These are phyloP conservation scores for Macrophya annulata DNA, from an alignment of 2,888 invertebrate genomes.

Conservation along the genomic window DNA sequence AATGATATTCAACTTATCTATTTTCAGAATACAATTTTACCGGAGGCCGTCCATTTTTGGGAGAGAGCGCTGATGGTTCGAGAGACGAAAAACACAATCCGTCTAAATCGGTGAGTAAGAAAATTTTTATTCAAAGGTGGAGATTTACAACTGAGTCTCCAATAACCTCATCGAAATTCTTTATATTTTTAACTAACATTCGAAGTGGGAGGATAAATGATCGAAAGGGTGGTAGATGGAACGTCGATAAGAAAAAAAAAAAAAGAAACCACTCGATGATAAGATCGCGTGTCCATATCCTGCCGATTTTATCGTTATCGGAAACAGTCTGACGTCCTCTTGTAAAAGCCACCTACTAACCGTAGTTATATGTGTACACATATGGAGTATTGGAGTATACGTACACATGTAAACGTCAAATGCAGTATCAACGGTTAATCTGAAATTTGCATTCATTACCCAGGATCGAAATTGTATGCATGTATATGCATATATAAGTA, in stretches of 20 bases:
- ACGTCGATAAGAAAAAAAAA: neutral
- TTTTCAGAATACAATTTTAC: constrained; percentile 92
- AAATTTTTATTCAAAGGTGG: neutral
- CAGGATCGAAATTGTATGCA: neutral
- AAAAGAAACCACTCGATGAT: neutral
- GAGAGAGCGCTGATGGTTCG: constrained; percentile 94
- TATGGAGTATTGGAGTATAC: neutral
- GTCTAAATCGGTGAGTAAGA: constrained; percentile 89
- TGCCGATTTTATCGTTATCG: neutral
- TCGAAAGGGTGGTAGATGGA: no score
- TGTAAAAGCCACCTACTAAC: neutral
- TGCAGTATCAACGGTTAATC: constrained; percentile 23
- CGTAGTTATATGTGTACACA: neutral
- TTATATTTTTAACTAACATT: neutral
- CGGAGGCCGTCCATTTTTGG: constrained; percentile 97
- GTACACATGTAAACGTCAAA: neutral
- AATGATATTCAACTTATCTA: constrained; percentile 59
- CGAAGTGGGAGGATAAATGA: neutral
- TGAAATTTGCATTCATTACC: constrained; percentile 37
- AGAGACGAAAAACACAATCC: constrained; percentile 92
- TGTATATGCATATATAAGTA: constrained; percentile 9
- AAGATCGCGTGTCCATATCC: constrained; percentile 21
- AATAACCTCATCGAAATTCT: neutral
- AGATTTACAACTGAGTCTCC: neutral
- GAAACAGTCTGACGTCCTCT: neutral